Base-by-base conservation (phyloP, 2,113 vertebrate species). In the Sylvilagus bachmani region DNA sequence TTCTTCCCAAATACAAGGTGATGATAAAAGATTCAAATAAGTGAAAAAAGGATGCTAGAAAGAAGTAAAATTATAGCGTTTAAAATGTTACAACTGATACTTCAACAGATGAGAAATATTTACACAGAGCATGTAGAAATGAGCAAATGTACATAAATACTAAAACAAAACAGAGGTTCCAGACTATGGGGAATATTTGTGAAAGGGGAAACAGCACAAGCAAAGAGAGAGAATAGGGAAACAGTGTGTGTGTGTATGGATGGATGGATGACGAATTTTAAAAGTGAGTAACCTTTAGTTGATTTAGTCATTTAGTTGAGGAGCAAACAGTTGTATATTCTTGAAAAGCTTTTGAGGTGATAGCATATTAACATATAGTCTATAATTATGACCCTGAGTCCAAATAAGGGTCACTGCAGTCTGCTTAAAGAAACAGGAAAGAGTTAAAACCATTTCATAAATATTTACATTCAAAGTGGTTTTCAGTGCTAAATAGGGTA, bases 41-140 rank as follows among this genome's bases (percentile, higher is more conserved):
- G 31, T 73, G 55, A 87, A 16, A 21, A 49, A 86, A 92, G 51
- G 6, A 51, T 80, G 81, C 85, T 95, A 58, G 24, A 73, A 93
- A 96, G 58, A 88, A 82, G 62, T 83, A 70, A 83, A 89, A 85
- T 81, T 77, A 25, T 5, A 86, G 78, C 85, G 83, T 71, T 27
- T 27, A 69, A 88, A 67, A 93, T 78, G 27, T 51, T 81, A 90
- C 53, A 91, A 83, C 2, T 49, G 36, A 73, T 55, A 81, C 33
- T 84, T 80, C 77, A 22, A 80, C 78, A 84, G 80, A 90, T 81
- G 83, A 94, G 73, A 87, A 94, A n/a, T 78, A 87, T 25, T 91
- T 49, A 93, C n/a, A 94, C 29, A 87, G 79, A 86, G 64, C 2
- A 19, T 73, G 49, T 4, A 94, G 75, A 81, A 78, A 85, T 87